Base-by-base conservation (phyloP, 2,113 vertebrate species). In the Onychostoma macrolepis region DNA sequence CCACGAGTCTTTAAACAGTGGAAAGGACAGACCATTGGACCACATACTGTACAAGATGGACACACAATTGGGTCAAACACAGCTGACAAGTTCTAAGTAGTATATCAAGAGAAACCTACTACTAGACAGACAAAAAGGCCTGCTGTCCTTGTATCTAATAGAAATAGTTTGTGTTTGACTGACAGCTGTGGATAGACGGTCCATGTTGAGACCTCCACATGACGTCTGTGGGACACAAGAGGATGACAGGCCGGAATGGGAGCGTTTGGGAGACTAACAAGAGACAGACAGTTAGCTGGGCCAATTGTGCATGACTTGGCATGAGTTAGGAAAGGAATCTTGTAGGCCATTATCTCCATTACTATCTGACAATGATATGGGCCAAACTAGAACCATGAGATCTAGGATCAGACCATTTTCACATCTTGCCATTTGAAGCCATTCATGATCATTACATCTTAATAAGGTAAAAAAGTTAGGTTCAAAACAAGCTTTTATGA, bases 141-240 rank as follows among this genome's bases (percentile, higher is more conserved):
- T 30, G 17, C 76, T 56, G 28, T 56, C 21, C 77, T 80, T 30
- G 28, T 38, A 36, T 80, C 17, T 78, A 80, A 80, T 38, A 61
- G 21, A 80, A 56, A 38, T 80, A 61, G 30, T 53, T 21, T 6
- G 78, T 58, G 53, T 80, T 38, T 80, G 30, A 80, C 11, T 61
- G 53, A 61, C 53, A 61, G 53, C 50, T 38, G 53, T 7, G 30
- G 26, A 58, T 36, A 15, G 50, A 80, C 19, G 6, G 48, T 30
- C 26, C 30, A 36, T 71, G 67, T 71, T 36, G 12, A 30, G 30
- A 71, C 5, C 30, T 71, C 17, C 7, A 1, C 67, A 19, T 36
- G 77, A 38, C 2, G 19, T 80, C 30, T 80, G 33, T n/a, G 9
- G 33, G 50, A 80, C 30, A 58, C 28, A 33, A 80, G 77, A 30